Conservation (phyloP, 2,888 invertebrate genomes). For the Anarsia innoxiella region DNA sequence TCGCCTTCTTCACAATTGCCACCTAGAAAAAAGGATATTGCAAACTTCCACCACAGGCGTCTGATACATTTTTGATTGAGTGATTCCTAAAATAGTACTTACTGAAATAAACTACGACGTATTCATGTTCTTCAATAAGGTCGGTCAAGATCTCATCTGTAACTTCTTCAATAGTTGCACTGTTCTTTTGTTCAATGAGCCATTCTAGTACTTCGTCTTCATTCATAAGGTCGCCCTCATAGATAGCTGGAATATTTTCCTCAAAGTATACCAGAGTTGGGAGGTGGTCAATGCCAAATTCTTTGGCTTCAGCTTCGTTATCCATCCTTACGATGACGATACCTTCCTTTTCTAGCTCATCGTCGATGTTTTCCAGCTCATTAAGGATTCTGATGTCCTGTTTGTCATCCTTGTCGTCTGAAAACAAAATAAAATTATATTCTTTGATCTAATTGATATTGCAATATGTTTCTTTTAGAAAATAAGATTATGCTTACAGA, state of each 20-base stretch:
- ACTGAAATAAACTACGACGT: slow-evolving; percentile 96
- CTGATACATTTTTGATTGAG: too few relatives aligned
- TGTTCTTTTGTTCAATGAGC: slow-evolving; percentile 90
- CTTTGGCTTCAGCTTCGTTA: slow-evolving; percentile 91
- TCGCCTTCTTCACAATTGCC: slow-evolving; percentile 92
- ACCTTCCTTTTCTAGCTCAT: slow-evolving; percentile 91
- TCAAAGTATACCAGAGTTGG: slow-evolving; percentile 92
- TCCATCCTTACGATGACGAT: slow-evolving; percentile 93
- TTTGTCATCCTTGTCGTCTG: slow-evolving; percentile 92
- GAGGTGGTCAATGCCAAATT: slow-evolving; percentile 91
- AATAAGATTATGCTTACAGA: slow-evolving; percentile 79
- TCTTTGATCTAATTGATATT: too few relatives aligned
- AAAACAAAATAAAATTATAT: slow-evolving; percentile 28
- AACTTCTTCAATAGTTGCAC: slow-evolving; percentile 95
- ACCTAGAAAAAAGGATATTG: too few relatives aligned
- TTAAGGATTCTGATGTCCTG: slow-evolving; percentile 91
- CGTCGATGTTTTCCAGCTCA: slow-evolving; percentile 94
- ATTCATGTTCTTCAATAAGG: slow-evolving; percentile 92
- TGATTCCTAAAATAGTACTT: too few relatives aligned
- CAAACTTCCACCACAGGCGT: too few relatives aligned
- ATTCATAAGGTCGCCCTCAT: slow-evolving; percentile 93
- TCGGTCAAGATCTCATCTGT: slow-evolving; percentile 92
- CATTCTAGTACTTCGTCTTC: slow-evolving; percentile 94
- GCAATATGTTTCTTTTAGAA: background rate
- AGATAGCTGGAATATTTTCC: slow-evolving; percentile 91